Conservation (phyloP, 2,113 vertebrate genomes). For the Stomatorhinus ivindoensis region DNA sequence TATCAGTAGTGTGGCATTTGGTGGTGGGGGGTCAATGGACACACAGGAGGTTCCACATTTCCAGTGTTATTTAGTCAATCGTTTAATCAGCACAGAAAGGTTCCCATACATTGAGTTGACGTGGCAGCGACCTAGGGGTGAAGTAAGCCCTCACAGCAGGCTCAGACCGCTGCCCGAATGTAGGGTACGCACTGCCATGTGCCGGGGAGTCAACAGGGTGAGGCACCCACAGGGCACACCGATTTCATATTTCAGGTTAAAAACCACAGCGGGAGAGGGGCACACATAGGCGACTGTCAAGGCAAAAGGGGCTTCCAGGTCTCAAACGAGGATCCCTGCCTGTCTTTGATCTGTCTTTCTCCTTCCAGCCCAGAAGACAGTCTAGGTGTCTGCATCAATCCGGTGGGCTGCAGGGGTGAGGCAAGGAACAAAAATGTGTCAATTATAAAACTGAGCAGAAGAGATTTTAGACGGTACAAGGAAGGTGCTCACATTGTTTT, state of each 20-base stretch:
- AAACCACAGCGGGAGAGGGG: conserved; percentile 38
- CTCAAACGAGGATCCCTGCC: conserved; percentile 39
- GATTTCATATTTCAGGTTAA: neutral
- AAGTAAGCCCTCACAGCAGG: neutral
- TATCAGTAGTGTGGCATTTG: neutral
- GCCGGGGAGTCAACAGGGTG: neutral
- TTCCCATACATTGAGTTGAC: neutral
- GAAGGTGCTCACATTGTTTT: conserved; percentile 86
- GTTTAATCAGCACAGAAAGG: neutral
- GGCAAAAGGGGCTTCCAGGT: conserved; percentile 43
- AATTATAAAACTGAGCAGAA: neutral
- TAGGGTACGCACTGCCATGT: neutral
- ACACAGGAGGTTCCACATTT: neutral
- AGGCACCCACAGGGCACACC: neutral
- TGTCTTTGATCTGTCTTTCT: conserved; percentile 26
- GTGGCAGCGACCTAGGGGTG: neutral
- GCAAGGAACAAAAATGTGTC: neutral
- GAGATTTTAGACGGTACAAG: neutral
- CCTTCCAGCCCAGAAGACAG: conserved; percentile 35
- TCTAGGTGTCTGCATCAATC: conserved; percentile 87
- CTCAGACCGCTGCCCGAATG: neutral
- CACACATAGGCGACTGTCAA: conserved; percentile 40
- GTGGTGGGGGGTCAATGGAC: neutral
- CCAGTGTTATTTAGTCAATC: neutral
- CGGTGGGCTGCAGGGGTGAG: conserved; percentile 74